A percentile compares a stretch with the other conserved stretches of the same genome.
phyloP scores from a whole-genome alignment of 2,888 invertebrate genomes.

The Sisyra nigra region DNA sequence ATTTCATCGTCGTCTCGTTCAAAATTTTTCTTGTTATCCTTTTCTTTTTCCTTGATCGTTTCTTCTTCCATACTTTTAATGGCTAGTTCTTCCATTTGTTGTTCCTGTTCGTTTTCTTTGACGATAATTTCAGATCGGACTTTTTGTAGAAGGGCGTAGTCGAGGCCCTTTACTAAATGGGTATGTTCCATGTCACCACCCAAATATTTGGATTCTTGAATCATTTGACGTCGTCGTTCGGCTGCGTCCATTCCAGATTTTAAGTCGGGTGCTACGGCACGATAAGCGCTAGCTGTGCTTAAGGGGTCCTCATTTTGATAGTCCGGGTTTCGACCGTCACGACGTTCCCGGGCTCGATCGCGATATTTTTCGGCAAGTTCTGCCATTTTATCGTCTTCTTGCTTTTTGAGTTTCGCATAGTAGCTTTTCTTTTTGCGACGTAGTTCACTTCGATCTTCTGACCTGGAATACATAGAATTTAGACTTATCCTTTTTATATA shows the following conservation, averaged over 20 bases:
- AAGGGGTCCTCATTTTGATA: conserved; percentile 71
- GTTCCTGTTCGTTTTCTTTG: conserved; percentile 69
- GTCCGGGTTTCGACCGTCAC: conserved; percentile 72
- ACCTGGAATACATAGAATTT: conserved; percentile 11
- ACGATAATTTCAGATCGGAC: conserved; percentile 78
- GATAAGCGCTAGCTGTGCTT: conserved; percentile 48
- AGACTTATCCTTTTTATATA: not conserved
- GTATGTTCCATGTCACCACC: conserved; percentile 99
- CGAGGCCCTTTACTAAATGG: conserved; percentile 95
- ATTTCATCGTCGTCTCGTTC: conserved; percentile 54
- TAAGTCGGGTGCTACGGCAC: conserved; percentile 92
- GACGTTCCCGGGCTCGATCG: conserved; percentile 77
- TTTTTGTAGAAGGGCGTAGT: conserved; percentile 84
- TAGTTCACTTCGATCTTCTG: conserved; percentile 65
- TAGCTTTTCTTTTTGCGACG: conserved; percentile 87
- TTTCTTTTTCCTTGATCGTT: conserved; percentile 18
- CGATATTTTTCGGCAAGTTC: conserved; percentile 88
- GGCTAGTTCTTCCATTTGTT: conserved; percentile 61
- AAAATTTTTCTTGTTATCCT: conserved; percentile 25
- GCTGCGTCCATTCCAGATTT: conserved; percentile 91
- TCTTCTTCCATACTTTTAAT: conserved; percentile 35
- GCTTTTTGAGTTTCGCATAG: conserved; percentile 85
- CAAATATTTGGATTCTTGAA: conserved; percentile 97
- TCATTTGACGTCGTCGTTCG: conserved; percentile 85
- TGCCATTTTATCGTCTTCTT: conserved; percentile 87